Evolutionary conservation across 1,140 invertebrate species (phyloP), one percentile per base, ranked within the genome.

Genomic region (Polyergus mexicanus): DNA sequence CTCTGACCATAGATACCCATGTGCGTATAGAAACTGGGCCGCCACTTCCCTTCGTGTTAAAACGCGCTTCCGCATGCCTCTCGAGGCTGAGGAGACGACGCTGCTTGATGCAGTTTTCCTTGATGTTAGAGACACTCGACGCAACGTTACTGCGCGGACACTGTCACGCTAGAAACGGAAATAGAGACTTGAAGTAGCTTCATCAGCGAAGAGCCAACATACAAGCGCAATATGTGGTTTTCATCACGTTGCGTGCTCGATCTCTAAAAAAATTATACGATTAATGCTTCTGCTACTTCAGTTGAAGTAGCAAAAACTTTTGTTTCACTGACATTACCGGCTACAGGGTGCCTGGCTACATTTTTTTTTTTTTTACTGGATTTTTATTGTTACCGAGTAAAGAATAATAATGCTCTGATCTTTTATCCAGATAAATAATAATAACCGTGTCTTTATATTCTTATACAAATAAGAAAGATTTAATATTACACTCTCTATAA

Each of bases 61-160:
- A 90, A 90, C 86, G 84, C 86, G 89, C 89, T 92, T 93, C 90
- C 92, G 90, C 87, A 85, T 92, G 84, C 87, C 77, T 84, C 58
- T 65, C 58, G 68, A 86, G 58, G 25, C 56, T 74, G 28, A 60
- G 56, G 38, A 44, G 38, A 25, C 51, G 77, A 81, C 19, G 38
- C 6, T 44, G 54, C 25, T 72, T 66, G 56, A 80, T 60, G 63
- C 58, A 71, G 54, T 85, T 68, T 68, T 85, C 16, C 77, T 51
- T 81, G 32, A n/a, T 19, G 47, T 19, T 51, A 19, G 35, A 81
- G n/a, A 41, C 65, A 28, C 66, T 60, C 38, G 78, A 58, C 62
- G 7, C 32, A 32, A 66, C 68, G 28, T 83, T 60, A 60, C 11
- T 19, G 19, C 54, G 54, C 54, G 25, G 25, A 81, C 78, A 83